Percentiles rank a stretch among this genome's conserved stretches.
Conservation (phyloP, 1,140 invertebrate genomes). For the Cherax quadricarinatus region DNA sequence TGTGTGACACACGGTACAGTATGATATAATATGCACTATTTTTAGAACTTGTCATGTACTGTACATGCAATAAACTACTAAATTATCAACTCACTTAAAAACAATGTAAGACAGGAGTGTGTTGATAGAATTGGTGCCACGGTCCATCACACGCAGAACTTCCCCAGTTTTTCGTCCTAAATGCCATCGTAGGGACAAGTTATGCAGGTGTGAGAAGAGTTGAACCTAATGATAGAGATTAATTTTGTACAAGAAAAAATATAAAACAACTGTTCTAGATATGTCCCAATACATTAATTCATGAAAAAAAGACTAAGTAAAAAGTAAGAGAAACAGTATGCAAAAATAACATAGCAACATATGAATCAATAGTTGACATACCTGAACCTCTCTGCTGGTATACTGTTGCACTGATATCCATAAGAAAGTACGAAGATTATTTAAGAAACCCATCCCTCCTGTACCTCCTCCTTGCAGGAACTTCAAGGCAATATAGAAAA, state of each 20-base stretch:
- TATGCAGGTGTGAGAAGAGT: conserved; percentile 91
- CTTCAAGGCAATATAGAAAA: conserved; percentile 91
- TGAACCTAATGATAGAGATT: conserved; percentile 80
- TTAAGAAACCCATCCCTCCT: conserved; percentile 93
- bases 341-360: not conserved
- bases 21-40: no score
- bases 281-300: not conserved
- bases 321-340: not conserved
- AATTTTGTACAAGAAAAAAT: not conserved
- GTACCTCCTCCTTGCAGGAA: conserved; percentile 95
- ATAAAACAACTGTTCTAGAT: not conserved
- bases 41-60: no score
- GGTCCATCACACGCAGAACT: conserved; percentile 94
- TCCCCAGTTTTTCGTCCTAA: conserved; percentile 95
- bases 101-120: conserved; percentile 92
- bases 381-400: conserved; percentile 93
- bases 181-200: conserved; percentile 92
- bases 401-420: conserved; percentile 98
- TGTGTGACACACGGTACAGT: no score
- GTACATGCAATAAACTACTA: not conserved
- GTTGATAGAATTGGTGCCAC: conserved; percentile 96
- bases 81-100: conserved; percentile 79
- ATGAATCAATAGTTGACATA: conserved; percentile 75
- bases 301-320: not conserved
- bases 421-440: conserved; percentile 92